Percentiles rank a stretch among this genome's conserved stretches.
phyloP scores from a whole-genome alignment of 1,140 invertebrate genomes.

The Drosophila triauraria region DNA sequence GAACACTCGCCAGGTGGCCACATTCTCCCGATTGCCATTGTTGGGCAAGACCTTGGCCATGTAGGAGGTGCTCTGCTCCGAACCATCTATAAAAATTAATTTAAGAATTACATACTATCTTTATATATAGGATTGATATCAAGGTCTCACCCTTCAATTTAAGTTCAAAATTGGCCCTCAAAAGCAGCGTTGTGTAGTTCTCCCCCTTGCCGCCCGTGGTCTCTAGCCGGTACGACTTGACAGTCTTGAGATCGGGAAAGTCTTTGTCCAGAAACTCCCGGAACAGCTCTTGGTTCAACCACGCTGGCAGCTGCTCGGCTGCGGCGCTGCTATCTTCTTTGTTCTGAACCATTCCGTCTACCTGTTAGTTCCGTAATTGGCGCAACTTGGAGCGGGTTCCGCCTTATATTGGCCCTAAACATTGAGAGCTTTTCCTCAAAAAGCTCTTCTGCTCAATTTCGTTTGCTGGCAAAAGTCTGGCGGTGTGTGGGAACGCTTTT shows the following conservation, averaged over 20 bases:
- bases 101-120: background rate
- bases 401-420: conserved; percentile 16
- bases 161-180: conserved; percentile 46
- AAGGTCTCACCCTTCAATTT: conserved; percentile 48
- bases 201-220: conserved; percentile 58
- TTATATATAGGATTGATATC: background rate
- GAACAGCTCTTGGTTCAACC: conserved; percentile 48
- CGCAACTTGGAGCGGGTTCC: background rate
- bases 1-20: conserved; percentile 67
- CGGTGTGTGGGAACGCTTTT: conserved; percentile 1
- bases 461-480: background rate
- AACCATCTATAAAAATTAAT: conserved; percentile 46
- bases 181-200: conserved; percentile 66
- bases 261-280: conserved; percentile 44
- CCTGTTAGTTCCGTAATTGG: background rate
- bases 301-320: conserved; percentile 33
- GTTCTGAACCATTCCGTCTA: conserved; percentile 28
- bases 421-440: conserved; percentile 8
- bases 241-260: conserved; percentile 44
- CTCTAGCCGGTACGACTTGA: conserved; percentile 45
- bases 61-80: conserved; percentile 37
- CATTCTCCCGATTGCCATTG: conserved; percentile 35
- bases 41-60: conserved; percentile 66
- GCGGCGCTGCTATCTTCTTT: background rate
- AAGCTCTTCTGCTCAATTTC: conserved; percentile 41